Conservation (phyloP, 2,888 invertebrate genomes). For the Cephus spinipes region DNA sequence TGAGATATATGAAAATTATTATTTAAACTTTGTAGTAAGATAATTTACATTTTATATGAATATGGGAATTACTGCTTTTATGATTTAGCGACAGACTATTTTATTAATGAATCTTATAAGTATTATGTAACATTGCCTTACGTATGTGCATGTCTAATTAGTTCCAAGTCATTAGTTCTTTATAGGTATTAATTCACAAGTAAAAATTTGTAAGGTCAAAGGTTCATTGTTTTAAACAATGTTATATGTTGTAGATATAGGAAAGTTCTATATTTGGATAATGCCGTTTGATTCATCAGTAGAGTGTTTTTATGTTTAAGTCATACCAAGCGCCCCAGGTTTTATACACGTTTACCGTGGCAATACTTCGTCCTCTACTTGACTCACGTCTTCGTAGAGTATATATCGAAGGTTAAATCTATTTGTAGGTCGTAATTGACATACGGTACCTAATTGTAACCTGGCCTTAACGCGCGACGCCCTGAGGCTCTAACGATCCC, state of each 20-base stretch:
- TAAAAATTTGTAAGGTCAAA: background rate
- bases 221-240: background rate
- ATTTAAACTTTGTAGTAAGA: background rate
- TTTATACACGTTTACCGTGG: background rate
- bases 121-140: background rate
- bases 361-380: background rate
- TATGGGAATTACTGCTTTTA: background rate
- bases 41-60: background rate
- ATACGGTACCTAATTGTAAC: constrained; percentile 17
- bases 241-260: background rate
- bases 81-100: background rate
- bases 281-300: background rate
- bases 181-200: constrained; percentile 5
- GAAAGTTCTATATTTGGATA: background rate
- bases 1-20: background rate
- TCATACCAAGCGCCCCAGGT: background rate
- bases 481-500: constrained; percentile 12
- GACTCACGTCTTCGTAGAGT: constrained; percentile 11
- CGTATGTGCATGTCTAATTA: background rate
- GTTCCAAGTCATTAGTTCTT: background rate
- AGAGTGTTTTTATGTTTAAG: background rate
- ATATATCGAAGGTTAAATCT: constrained; percentile 7
- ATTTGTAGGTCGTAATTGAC: constrained; percentile 21
- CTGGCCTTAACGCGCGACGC: background rate
- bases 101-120: background rate